Conservation (phyloP, 2,113 vertebrate genomes). For the Synchiropus splendidus region DNA sequence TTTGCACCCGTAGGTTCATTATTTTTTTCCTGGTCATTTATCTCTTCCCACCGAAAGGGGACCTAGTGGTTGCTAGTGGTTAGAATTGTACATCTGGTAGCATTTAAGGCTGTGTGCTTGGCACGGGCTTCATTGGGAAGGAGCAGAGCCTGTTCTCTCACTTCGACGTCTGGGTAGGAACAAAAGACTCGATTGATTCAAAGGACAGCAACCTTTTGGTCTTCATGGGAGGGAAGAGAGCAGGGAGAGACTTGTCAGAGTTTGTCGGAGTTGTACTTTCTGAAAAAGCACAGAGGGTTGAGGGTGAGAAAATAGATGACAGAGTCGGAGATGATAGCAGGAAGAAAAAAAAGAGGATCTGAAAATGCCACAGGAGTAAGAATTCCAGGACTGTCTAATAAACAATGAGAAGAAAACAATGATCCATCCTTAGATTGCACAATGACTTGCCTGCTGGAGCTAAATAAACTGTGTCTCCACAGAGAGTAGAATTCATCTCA, state of each 20-base stretch:
- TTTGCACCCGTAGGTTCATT: too few species aligned
- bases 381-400: too few species aligned
- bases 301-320: too few species aligned
- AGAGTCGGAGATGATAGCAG: too few species aligned
- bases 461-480: too few species aligned
- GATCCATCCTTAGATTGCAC: too few species aligned
- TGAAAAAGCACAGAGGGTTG: too few species aligned
- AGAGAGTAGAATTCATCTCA: too few species aligned
- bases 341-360: too few species aligned
- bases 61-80: constrained; percentile 30
- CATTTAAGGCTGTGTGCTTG: constrained; percentile 42
- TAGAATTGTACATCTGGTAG: constrained; percentile 57
- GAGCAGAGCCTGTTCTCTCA: constrained; percentile 12
- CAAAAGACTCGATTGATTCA: constrained; percentile 25
- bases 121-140: constrained; percentile 16
- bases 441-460: too few species aligned
- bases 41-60: constrained; percentile 23
- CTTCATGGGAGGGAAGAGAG: constrained; percentile 5
- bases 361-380: too few species aligned
- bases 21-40: constrained; percentile 18
- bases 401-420: too few species aligned
- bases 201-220: constrained; percentile 7
- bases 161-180: constrained; percentile 17
- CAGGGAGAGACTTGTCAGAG: background rate
- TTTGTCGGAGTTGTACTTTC: background rate